Evolutionary conservation across 1,140 invertebrate genomes (phyloP).

Genomic region (Cotesia vestalis): DNA sequence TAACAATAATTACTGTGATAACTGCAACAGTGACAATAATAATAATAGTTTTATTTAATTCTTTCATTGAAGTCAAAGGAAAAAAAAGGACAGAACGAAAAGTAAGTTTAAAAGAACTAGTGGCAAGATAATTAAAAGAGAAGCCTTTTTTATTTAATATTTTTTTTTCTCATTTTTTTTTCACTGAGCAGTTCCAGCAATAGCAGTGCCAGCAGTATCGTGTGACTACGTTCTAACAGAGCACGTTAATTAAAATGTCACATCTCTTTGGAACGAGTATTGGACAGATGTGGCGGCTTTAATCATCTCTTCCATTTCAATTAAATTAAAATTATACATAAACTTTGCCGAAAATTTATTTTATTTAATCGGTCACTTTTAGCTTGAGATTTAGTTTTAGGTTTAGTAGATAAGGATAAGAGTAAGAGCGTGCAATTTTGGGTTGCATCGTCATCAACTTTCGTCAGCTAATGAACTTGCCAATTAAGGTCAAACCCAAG

Average conservation of each 20-base stretch:
- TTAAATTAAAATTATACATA: too few species aligned
- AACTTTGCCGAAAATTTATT: too few species aligned
- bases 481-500: constrained; percentile 11
- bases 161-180: too few species aligned
- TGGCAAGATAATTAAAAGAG: constrained; percentile 17
- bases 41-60: too few species aligned
- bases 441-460: neutral
- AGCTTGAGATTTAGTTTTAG: too few species aligned
- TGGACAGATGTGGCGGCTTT: neutral
- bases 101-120: constrained; percentile 16
- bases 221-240: constrained; percentile 15
- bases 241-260: constrained; percentile 21
- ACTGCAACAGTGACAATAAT: too few species aligned
- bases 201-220: neutral
- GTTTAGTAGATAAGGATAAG: too few species aligned
- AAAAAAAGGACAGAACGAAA: neutral
- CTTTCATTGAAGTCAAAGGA: neutral
- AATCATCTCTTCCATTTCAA: neutral
- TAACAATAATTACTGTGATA: too few species aligned
- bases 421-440: neutral
- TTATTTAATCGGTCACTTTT: too few species aligned
- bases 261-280: constrained; percentile 9
- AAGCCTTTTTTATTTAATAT: constrained; percentile 8
- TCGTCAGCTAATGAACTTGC: constrained; percentile 7
- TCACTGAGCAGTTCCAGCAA: too few species aligned